Conservation (phyloP, 2,888 invertebrate species). For the Drosophila greeni region DNA sequence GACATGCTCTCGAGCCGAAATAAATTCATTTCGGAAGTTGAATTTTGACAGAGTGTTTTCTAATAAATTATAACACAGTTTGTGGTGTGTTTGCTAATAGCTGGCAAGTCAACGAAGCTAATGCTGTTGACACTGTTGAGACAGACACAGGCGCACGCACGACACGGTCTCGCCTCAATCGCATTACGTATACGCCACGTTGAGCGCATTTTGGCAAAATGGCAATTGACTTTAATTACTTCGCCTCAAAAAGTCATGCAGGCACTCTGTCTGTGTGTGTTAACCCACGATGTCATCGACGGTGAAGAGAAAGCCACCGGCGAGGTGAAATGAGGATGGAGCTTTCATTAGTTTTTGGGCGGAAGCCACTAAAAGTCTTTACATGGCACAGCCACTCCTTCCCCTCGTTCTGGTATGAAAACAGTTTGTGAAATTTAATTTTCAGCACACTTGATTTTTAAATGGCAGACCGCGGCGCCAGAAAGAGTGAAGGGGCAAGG, state of each 20-base stretch:
- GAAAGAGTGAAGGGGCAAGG: slow-evolving; percentile 1
- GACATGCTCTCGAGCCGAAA: neutral
- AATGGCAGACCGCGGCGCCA: slow-evolving; percentile 29
- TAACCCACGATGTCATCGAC: slow-evolving; percentile 48
- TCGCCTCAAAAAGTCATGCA: slow-evolving; percentile 55
- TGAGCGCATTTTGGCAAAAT: slow-evolving; percentile 65
- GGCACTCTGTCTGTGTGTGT: neutral
- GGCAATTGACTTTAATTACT: slow-evolving; percentile 74
- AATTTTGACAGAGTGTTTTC: slow-evolving; percentile 30
- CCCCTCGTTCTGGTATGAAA: slow-evolving; percentile 23
- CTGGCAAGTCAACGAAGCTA: slow-evolving; percentile 49
- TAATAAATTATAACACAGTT: slow-evolving; percentile 55
- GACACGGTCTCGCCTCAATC: slow-evolving; percentile 23
- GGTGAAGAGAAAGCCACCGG: slow-evolving; percentile 7
- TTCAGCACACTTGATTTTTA: slow-evolving; percentile 63
- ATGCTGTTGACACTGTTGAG: slow-evolving; percentile 52
- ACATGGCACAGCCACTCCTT: slow-evolving; percentile 26
- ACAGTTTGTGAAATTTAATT: slow-evolving; percentile 61
- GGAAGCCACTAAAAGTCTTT: slow-evolving; percentile 59
- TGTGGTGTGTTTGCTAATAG: slow-evolving; percentile 55
- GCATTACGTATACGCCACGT: slow-evolving; percentile 63
- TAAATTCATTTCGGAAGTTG: slow-evolving; percentile 14
- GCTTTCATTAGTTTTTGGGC: slow-evolving; percentile 63
- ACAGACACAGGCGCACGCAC: slow-evolving; percentile 5
- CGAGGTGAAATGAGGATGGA: slow-evolving; percentile 12